Evolutionary conservation across 2,888 invertebrate genomes (phyloP).

Genomic region (Eupeodes latifasciatus): DNA sequence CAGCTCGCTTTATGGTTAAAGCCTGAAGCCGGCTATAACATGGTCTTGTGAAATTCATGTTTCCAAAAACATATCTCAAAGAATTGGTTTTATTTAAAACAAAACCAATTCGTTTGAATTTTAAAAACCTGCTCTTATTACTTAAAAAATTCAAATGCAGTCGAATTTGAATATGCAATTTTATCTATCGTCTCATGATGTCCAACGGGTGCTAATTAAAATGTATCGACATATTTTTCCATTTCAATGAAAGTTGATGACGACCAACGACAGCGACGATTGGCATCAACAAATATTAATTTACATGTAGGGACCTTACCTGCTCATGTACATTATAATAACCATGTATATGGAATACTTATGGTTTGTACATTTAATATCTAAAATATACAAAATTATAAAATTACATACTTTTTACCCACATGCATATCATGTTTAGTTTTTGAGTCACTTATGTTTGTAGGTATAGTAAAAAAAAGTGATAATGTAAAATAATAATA

Average conservation of each 20-base stretch:
- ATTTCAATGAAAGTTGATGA: slow-evolving; percentile 12
- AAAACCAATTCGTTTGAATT: not conserved
- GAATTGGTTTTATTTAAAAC: not conserved
- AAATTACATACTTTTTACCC: not conserved
- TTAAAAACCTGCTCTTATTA: no score
- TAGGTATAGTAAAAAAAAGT: not conserved
- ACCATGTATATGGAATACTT: not conserved
- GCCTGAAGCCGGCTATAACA: not conserved
- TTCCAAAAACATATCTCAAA: not conserved
- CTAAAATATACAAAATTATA: not conserved
- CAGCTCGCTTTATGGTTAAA: not conserved
- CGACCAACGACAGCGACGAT: not conserved
- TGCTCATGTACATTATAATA: not conserved
- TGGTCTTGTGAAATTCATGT: slow-evolving; percentile 24
- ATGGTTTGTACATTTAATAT: not conserved
- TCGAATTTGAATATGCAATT: not conserved
- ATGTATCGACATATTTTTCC: slow-evolving; percentile 29
- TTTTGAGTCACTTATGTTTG: not conserved
- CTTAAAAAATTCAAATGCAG: not conserved
- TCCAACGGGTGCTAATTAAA: slow-evolving; percentile 45
- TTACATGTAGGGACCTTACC: not conserved
- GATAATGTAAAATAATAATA: not conserved
- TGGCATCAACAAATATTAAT: slow-evolving; percentile 4
- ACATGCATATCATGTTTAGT: not conserved
- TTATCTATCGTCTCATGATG: slow-evolving; percentile 17